A percentile compares a stretch with the other conserved stretches of the same genome.
Evolutionary conservation across 2,113 vertebrate genomes (phyloP).

Genomic region (Phocoena sinus): DNA sequence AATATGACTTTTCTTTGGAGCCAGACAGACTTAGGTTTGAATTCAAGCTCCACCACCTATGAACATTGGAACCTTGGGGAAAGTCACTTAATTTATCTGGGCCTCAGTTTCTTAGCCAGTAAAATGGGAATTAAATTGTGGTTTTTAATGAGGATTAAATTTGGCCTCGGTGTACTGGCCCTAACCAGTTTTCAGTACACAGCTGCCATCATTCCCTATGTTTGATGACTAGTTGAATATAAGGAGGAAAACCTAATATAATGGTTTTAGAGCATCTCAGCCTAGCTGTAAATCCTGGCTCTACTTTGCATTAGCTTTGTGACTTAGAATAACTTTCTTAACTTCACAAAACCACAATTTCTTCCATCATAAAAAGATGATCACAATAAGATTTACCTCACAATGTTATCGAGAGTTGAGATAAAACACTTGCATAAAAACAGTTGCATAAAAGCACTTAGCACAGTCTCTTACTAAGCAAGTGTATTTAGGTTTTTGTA

Average conservation of each 20-base stretch:
- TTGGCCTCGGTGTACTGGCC: neutral
- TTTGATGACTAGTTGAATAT: neutral
- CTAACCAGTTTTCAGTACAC: neutral
- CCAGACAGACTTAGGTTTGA: constrained; percentile 23
- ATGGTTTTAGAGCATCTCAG: neutral
- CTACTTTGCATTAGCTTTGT: neutral
- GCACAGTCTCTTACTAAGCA: neutral
- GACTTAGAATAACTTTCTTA: neutral
- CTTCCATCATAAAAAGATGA: neutral
- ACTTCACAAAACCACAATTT: neutral
- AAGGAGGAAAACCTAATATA: neutral
- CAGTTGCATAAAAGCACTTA: neutral
- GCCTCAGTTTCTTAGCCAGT: constrained; percentile 38
- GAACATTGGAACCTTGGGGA: neutral
- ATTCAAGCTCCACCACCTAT: neutral
- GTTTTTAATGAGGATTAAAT: neutral
- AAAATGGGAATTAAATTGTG: constrained; percentile 38
- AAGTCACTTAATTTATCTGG: constrained; percentile 11
- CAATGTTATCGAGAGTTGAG: neutral
- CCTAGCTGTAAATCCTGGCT: neutral
- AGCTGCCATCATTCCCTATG: neutral
- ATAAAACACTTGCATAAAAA: neutral
- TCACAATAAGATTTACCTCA: neutral
- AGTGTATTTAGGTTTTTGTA: neutral
- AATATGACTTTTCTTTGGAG: neutral